phyloP scores from a whole-genome alignment of 2,113 vertebrate genomes.

The Halichoerus grypus region DNA sequence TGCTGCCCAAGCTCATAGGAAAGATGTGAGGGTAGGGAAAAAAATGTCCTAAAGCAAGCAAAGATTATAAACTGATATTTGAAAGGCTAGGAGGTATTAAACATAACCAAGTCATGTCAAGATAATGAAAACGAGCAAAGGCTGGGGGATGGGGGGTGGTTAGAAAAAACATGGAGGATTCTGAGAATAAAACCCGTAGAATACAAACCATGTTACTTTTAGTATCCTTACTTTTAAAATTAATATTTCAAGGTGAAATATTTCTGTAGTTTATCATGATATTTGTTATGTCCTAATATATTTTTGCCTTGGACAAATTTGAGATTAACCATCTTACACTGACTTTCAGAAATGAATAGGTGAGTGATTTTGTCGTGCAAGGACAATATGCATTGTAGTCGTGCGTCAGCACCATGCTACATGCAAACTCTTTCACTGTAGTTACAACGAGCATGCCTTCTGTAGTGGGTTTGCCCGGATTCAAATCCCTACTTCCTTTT shows the following conservation, averaged over 20 bases:
- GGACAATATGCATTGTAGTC: background rate
- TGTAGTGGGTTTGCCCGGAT: background rate
- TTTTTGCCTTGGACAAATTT: background rate
- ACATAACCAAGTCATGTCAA: background rate
- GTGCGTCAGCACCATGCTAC: fast-evolving
- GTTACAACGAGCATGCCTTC: background rate
- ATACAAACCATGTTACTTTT: background rate
- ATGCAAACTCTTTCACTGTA: background rate
- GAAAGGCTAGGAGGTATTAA: background rate
- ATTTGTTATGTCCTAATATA: background rate
- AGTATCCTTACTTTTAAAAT: slow-evolving; percentile 30
- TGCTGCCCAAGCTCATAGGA: background rate
- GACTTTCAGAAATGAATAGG: background rate
- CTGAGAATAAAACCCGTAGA: background rate
- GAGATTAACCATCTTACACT: background rate
- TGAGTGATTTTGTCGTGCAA: background rate
- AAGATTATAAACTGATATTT: background rate
- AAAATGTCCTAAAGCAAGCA: background rate
- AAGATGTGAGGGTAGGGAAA: background rate
- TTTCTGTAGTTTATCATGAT: background rate
- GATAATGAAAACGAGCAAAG: background rate
- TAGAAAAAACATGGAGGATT: background rate
- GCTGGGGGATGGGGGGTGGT: background rate
- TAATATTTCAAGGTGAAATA: background rate
- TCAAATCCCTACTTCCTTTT: background rate